phyloP scores from a whole-genome alignment of 2,797 vertebrate genomes.

The Macrochelys suwanniensis region DNA sequence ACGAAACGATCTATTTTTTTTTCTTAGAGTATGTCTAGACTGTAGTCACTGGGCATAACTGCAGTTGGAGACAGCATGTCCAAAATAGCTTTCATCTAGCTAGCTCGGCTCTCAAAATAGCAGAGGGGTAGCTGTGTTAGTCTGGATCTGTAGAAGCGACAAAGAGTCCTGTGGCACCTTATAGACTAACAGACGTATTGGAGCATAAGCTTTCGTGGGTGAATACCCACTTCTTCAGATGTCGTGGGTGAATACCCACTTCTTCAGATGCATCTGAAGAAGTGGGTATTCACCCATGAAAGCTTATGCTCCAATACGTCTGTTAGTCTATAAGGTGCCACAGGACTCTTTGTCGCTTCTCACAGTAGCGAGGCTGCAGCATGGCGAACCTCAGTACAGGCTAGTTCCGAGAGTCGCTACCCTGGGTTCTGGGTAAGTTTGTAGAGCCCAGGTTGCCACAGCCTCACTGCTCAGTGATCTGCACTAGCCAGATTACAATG shows the following conservation, averaged over 20 bases:
- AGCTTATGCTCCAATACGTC: too few relatives aligned
- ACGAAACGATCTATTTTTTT: background rate
- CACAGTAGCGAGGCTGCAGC: background rate
- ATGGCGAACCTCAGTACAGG: background rate
- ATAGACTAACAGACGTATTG: too few relatives aligned
- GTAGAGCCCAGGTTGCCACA: background rate
- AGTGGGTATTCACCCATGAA: too few relatives aligned
- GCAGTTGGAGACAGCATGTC: background rate
- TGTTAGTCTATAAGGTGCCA: too few relatives aligned
- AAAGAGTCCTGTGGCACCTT: too few relatives aligned
- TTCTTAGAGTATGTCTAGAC: background rate
- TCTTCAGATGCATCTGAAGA: too few relatives aligned
- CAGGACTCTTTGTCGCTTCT: background rate
- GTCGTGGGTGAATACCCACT: too few relatives aligned
- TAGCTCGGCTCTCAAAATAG: background rate
- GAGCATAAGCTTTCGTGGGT: too few relatives aligned
- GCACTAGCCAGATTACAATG: background rate
- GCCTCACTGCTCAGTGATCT: background rate
- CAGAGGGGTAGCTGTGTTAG: too few relatives aligned
- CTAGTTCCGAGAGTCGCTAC: background rate
- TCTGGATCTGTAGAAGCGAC: too few relatives aligned
- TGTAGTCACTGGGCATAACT: background rate
- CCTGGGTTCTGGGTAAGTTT: background rate
- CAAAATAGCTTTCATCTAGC: background rate
- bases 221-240: too few relatives aligned